A percentile compares a stretch with the other conserved stretches of the same genome.
phyloP scores from a whole-genome alignment of 2,797 vertebrate genomes.

The Florisuga fusca region DNA sequence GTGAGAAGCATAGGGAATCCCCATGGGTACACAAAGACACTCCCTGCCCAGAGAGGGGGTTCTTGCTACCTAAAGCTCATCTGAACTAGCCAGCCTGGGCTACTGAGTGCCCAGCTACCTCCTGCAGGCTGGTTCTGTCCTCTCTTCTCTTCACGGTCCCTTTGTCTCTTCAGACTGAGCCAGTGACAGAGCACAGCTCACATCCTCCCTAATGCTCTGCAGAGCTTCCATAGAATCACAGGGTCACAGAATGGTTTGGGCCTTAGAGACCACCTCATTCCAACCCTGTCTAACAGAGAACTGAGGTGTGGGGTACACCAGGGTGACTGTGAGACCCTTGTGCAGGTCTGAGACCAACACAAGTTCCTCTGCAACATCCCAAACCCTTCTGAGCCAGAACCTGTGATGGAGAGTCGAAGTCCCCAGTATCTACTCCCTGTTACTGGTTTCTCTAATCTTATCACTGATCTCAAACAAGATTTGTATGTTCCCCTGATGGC shows the following conservation, averaged over 20 bases:
- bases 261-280: no score
- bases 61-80: background rate
- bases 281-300: no score
- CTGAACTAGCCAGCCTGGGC: background rate
- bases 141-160: background rate
- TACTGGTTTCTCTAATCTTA: background rate
- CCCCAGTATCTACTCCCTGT: background rate
- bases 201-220: no score
- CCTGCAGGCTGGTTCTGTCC: background rate
- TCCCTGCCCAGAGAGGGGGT: background rate
- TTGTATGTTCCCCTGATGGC: fast-evolving
- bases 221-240: no score
- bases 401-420: no score
- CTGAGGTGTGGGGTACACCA: no score
- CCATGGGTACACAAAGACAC: background rate
- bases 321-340: no score
- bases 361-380: no score
- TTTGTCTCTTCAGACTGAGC: background rate
- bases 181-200: no score
- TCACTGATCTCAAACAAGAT: background rate
- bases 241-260: no score
- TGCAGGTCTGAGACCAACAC: no score
- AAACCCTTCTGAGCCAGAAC: no score
- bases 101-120: background rate
- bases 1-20: background rate